phyloP scores from a whole-genome alignment of 2,113 vertebrate genomes.

The Corvus hawaiiensis region DNA sequence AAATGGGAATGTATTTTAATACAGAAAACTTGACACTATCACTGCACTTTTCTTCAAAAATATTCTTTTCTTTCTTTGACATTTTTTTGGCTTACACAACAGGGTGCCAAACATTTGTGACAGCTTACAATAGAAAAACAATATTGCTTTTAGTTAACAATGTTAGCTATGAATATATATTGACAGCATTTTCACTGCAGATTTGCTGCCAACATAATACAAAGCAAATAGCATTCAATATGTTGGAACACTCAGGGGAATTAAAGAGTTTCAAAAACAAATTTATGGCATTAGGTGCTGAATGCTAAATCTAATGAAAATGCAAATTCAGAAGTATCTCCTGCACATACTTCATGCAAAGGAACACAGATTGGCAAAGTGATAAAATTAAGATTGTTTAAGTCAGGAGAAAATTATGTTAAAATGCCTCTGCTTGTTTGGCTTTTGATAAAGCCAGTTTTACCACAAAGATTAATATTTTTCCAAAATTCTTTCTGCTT shows the following conservation, averaged over 20 bases:
- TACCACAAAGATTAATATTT: slow-evolving; percentile 19
- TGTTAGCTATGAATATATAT: slow-evolving; percentile 81
- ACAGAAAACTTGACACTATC: slow-evolving; percentile 59
- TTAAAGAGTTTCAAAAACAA: slow-evolving; percentile 78
- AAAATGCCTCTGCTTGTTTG: slow-evolving; percentile 13
- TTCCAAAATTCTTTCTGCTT: neutral
- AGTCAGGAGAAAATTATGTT: slow-evolving; percentile 40
- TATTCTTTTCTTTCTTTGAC: slow-evolving; percentile 60
- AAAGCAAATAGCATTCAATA: slow-evolving; percentile 77
- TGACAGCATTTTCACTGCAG: slow-evolving; percentile 77
- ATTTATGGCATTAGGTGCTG: slow-evolving; percentile 76
- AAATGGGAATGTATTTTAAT: slow-evolving; percentile 43
- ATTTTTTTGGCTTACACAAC: slow-evolving; percentile 69
- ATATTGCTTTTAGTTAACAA: slow-evolving; percentile 84
- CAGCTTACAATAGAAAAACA: slow-evolving; percentile 78
- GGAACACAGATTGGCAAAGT: slow-evolving; percentile 58
- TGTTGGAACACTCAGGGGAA: slow-evolving; percentile 70
- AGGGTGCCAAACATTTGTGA: slow-evolving; percentile 74
- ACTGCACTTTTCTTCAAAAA: slow-evolving; percentile 51
- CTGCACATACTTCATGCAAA: slow-evolving; percentile 34
- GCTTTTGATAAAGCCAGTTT: slow-evolving; percentile 11
- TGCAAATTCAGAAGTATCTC: slow-evolving; percentile 69
- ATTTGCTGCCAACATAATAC: slow-evolving; percentile 76
- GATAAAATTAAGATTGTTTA: slow-evolving; percentile 67
- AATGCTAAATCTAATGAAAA: slow-evolving; percentile 78